Base-by-base conservation (phyloP, 2,888 invertebrate genomes). In the Marronus borbonicus region DNA sequence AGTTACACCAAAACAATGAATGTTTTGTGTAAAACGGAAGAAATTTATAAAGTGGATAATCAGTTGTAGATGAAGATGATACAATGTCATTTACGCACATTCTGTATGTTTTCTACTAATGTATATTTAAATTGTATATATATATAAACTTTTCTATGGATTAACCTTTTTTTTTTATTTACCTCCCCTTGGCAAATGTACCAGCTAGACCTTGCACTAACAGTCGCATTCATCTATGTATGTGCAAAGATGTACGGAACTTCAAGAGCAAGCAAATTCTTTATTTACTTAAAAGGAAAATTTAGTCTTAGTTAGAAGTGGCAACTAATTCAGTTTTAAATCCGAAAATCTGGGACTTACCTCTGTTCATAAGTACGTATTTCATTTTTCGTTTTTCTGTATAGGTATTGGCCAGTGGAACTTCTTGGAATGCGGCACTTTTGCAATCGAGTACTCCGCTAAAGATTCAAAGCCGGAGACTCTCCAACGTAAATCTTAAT, bases 41-140 rank as follows among this genome's bases (percentile, higher is more conserved):
- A 36, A 39, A 72, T 72, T 44, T 74, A 24, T 50, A 60, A 58
- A n/a, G n/a, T 28, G 20, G 17, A 69, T 69, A 58, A 70, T 70
- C 44, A 44, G 10, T 55, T 70, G 24, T 74, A 60, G 72, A 1
- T 44, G 44, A 74, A 60, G 20, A 70, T 55, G 55, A 31, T 49
- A 44, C 44, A 49, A 76, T 66, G 76, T 76, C 76, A 39, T 52
- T 58, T 31, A 68, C 68, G 76, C 76, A 76, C 76, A 70, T 68
- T 68, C 17, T 44, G 24, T 74, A 74, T 77, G 72, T 76, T 78
- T 80, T 80, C 76, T 76, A 80, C 74, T 78, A 66, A 74, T 75
- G 80, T 80, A 80, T 68, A 72, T 77, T 72, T 65, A 78, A 70
- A 77, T 76, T 79, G 68, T 80, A 74, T 78, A 78, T 80, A 78